Evolutionary conservation across 2,113 vertebrate genomes (phyloP).

Genomic region (Siniperca knerii): DNA sequence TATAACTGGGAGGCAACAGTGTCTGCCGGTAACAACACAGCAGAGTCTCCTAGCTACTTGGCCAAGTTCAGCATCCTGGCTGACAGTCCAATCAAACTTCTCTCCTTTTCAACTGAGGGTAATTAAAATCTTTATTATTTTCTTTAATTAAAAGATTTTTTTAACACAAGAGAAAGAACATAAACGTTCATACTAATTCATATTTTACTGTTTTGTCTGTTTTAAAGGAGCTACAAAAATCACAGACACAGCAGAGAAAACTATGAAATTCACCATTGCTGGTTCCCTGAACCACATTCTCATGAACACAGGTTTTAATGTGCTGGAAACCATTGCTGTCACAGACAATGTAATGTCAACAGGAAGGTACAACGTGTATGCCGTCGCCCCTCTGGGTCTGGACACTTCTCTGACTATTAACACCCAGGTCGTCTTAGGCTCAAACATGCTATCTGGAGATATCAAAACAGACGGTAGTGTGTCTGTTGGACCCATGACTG

Average conservation of each 20-base stretch:
- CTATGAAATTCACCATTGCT: conserved; percentile 73
- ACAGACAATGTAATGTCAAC: conserved; percentile 75
- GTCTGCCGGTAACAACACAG: conserved; percentile 86
- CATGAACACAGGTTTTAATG: conserved; percentile 83
- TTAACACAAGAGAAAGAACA: neutral
- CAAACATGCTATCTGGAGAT: conserved; percentile 78
- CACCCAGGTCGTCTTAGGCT: conserved; percentile 75
- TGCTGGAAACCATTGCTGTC: conserved; percentile 75
- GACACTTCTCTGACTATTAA: conserved; percentile 83
- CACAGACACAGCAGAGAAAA: conserved; percentile 75
- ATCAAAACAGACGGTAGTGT: conserved; percentile 83
- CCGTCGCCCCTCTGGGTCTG: conserved; percentile 82
- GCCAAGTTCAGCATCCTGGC: conserved; percentile 82
- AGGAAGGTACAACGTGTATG: conserved; percentile 79
- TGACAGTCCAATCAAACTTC: conserved; percentile 84
- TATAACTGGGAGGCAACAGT: conserved; percentile 90
- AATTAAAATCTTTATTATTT: conserved; percentile 55
- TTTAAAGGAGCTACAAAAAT: conserved; percentile 85
- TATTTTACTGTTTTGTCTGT: conserved; percentile 42
- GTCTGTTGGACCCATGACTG: conserved; percentile 78
- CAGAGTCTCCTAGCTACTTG: conserved; percentile 64
- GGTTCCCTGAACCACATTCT: conserved; percentile 86
- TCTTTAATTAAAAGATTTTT: neutral
- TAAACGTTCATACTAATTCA: neutral
- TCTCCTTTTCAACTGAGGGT: conserved; percentile 91